Conservation (phyloP, 2,113 vertebrate genomes). For the Abramis brama region DNA sequence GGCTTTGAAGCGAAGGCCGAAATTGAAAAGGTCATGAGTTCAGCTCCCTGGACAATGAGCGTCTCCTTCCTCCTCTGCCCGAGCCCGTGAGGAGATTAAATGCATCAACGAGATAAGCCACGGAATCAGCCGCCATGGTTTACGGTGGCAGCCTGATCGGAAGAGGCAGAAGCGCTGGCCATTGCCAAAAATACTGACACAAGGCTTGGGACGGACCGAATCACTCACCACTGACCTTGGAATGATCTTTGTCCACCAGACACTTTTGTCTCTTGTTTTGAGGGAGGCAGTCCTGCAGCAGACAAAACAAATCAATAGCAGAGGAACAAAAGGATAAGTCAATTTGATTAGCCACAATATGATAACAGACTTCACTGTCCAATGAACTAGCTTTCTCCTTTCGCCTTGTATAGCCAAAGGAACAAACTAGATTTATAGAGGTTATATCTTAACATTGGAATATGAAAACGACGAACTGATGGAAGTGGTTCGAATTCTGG, state of each 20-base stretch:
- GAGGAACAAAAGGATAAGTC: conserved; percentile 58
- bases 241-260: conserved; percentile 63
- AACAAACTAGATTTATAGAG: no score
- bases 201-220: conserved; percentile 61
- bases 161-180: conserved; percentile 65
- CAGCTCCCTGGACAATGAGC: conserved; percentile 79
- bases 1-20: conserved; percentile 74
- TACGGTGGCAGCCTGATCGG: conserved; percentile 58
- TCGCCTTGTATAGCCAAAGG: no score
- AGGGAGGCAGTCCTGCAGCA: conserved; percentile 52
- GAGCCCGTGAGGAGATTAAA: conserved; percentile 77
- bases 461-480: no score
- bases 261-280: conserved; percentile 61
- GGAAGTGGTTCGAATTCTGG: no score
- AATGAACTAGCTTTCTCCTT: conserved; percentile 1
- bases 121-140: conserved; percentile 71
- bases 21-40: conserved; percentile 84
- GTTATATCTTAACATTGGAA: no score
- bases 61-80: conserved; percentile 70
- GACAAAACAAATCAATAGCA: conserved; percentile 64
- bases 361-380: conserved; percentile 42
- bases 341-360: conserved; percentile 57
- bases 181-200: conserved; percentile 62
- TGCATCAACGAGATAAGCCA: conserved; percentile 75
- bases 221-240: conserved; percentile 74